Percentiles rank a stretch among this genome's conserved stretches.
Conservation (phyloP, 2,888 invertebrate genomes). For the Xestia sexstrigata region DNA sequence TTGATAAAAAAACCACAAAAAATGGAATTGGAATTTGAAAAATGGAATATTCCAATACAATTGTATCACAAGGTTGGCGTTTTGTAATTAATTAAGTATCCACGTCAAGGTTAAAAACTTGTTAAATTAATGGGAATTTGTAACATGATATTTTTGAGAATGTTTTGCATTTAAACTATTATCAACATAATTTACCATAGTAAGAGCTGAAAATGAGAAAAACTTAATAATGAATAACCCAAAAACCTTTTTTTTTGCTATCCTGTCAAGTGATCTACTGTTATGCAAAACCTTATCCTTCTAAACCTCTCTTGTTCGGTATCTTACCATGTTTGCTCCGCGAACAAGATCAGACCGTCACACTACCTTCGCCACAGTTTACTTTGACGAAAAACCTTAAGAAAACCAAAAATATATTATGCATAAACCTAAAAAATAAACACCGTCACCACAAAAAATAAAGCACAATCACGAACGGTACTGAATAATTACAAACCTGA, state of each 20-base stretch:
- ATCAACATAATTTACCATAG: not conserved
- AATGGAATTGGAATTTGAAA: too few relatives aligned
- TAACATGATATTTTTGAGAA: conserved; percentile 12
- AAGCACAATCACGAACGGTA: conserved; percentile 33
- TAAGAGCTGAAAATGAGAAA: too few relatives aligned
- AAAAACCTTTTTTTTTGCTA: too few relatives aligned
- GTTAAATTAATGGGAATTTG: conserved; percentile 9
- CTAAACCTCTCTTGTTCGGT: too few relatives aligned
- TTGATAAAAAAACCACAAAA: not conserved
- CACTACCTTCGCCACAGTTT: too few relatives aligned
- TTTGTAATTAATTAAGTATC: not conserved
- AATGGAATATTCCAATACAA: not conserved
- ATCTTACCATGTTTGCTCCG: too few relatives aligned
- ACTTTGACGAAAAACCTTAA: not conserved
- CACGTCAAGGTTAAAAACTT: not conserved
- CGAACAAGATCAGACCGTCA: too few relatives aligned
- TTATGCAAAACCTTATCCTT: too few relatives aligned
- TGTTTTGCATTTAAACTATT: not conserved
- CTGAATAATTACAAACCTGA: conserved; percentile 81
- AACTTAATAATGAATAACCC: too few relatives aligned
- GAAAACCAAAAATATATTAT: not conserved
- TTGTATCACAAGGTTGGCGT: not conserved
- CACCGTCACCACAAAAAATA: conserved; percentile 13
- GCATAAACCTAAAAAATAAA: not conserved
- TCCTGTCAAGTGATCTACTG: not conserved